Conservation (phyloP, 2,797 vertebrate genomes). For the Enteromius anoplus region DNA sequence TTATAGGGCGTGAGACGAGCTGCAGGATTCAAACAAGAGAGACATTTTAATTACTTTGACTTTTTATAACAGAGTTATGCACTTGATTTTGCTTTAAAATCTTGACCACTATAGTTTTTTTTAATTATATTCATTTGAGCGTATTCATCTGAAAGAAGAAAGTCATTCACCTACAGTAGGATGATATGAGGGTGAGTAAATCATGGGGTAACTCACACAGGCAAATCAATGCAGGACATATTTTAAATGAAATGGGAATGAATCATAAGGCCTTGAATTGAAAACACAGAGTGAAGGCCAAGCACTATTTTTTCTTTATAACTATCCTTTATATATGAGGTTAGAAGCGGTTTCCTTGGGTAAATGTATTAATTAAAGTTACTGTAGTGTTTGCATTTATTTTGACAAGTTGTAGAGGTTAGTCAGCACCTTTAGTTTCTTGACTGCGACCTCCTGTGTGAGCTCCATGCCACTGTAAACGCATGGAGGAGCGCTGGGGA, state of each 20-base stretch:
- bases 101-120: background rate
- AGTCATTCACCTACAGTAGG: background rate
- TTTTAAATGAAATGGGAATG: background rate
- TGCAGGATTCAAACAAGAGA: constrained; percentile 59
- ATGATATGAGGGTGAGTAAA: background rate
- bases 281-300: background rate
- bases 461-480: constrained; percentile 86
- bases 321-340: background rate
- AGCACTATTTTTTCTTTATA: background rate
- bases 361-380: background rate
- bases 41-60: background rate
- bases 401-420: background rate
- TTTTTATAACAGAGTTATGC: background rate
- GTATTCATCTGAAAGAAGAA: background rate
- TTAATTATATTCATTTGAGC: background rate
- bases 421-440: constrained; percentile 85
- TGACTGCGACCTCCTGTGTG: constrained; percentile 82
- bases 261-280: background rate
- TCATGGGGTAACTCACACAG: background rate
- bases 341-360: background rate
- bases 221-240: constrained; percentile 31
- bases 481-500: constrained; percentile 87
- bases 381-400: background rate
- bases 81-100: background rate
- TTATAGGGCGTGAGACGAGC: constrained; percentile 92